Conservation (phyloP, 1,140 invertebrate species). For the Drosophila auraria region DNA sequence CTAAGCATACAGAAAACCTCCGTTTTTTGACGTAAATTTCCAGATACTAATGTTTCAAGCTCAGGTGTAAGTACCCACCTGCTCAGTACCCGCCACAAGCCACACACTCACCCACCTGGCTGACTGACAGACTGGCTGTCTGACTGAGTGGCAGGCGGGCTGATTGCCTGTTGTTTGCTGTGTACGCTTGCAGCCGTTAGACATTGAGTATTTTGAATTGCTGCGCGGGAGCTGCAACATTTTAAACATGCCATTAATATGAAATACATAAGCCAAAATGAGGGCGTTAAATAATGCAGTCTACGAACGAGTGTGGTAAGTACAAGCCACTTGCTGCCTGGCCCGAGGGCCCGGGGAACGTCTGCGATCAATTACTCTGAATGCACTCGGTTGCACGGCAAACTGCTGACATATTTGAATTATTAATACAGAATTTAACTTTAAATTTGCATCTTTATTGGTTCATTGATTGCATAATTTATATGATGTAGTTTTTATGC, state of each 20-base stretch:
- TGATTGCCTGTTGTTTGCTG: conserved; percentile 58
- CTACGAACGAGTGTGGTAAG: conserved; percentile 15
- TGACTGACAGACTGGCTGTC: conserved; percentile 33
- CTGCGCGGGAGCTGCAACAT: conserved; percentile 43
- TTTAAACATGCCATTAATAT: conserved; percentile 78
- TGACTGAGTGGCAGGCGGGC: conserved; percentile 32
- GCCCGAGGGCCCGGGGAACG: background rate
- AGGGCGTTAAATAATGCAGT: conserved; percentile 64
- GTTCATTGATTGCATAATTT: conserved; percentile 52
- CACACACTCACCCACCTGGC: conserved; percentile 5
- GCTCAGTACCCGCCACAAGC: background rate
- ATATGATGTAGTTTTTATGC: conserved; percentile 26
- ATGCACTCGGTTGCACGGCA: background rate
- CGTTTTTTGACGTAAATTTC: background rate
- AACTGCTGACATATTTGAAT: conserved; percentile 23
- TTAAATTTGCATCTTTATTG: conserved; percentile 61
- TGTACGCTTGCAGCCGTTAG: conserved; percentile 31
- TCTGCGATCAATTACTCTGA: conserved; percentile 17
- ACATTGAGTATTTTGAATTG: conserved; percentile 30
- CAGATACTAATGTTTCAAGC: background rate
- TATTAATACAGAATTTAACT: conserved; percentile 42
- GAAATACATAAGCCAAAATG: conserved; percentile 54
- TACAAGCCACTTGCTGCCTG: conserved; percentile 34
- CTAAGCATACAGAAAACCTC: background rate
- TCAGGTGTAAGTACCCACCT: conserved; percentile 4